Conservation (phyloP, 2,113 vertebrate species). For the Pachyramphus minor region DNA sequence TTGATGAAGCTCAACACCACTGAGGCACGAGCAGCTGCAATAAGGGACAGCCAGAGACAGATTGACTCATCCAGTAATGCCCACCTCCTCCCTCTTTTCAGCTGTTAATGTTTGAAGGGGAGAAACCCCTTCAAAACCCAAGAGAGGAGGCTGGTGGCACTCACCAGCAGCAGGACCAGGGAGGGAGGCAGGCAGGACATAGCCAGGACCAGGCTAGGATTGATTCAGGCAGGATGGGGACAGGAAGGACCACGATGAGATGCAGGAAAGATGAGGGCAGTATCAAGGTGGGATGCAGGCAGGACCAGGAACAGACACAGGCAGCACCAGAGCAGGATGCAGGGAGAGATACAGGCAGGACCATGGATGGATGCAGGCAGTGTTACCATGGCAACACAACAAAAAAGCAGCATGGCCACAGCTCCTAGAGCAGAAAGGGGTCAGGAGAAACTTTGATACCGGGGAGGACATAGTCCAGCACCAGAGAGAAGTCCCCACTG, state of each 20-base stretch:
- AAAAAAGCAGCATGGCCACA: background rate
- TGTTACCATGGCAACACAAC: slow-evolving; percentile 58
- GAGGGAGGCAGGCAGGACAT: background rate
- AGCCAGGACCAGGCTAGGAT: background rate
- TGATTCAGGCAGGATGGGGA: background rate
- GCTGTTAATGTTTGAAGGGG: background rate
- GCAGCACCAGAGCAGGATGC: background rate
- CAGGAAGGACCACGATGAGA: no score
- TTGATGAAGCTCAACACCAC: background rate
- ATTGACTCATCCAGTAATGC: accelerated
- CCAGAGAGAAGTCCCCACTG: accelerated
- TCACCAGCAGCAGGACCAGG: background rate
- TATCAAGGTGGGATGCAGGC: background rate
- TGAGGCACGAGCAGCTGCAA: background rate
- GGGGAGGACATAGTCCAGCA: background rate
- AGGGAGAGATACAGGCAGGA: background rate
- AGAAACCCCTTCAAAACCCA: background rate
- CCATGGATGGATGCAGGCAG: background rate
- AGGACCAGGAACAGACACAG: background rate
- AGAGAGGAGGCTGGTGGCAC: background rate
- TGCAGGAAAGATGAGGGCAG: background rate
- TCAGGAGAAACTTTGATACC: background rate
- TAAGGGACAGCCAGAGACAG: background rate
- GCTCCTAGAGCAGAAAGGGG: background rate
- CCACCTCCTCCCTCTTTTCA: background rate